These are phyloP conservation scores for Myotis planiceps DNA, from an alignment of 2,797 vertebrate genomes.

Conservation along the genomic window DNA sequence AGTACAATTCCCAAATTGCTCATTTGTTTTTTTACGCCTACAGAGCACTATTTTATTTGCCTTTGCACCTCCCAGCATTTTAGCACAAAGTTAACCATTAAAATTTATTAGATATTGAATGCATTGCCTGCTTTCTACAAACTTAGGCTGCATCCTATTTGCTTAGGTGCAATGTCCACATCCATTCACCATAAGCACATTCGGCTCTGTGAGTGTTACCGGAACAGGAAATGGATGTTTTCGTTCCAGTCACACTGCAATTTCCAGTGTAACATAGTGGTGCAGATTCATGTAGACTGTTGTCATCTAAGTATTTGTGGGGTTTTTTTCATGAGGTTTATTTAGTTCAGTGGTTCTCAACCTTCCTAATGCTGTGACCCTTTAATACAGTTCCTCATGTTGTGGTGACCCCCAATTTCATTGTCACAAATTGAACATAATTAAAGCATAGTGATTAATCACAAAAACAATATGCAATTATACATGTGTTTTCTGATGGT, in stretches of 20 bases:
- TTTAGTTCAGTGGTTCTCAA: neutral
- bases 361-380: too few relatives aligned
- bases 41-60: constrained; percentile 63
- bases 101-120: constrained; percentile 56
- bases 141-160: constrained; percentile 43
- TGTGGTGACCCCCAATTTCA: too few relatives aligned
- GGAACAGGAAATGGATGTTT: neutral
- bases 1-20: constrained; percentile 78
- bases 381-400: too few relatives aligned
- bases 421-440: too few relatives aligned
- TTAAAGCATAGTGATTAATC: too few relatives aligned
- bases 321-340: neutral
- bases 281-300: neutral
- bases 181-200: neutral
- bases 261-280: neutral
- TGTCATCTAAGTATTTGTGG: neutral
- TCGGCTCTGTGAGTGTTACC: neutral
- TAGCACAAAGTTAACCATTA: constrained; percentile 61
- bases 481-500: too few relatives aligned
- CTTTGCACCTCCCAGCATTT: constrained; percentile 66
- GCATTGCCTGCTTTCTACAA: constrained; percentile 31
- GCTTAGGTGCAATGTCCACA: neutral
- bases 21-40: constrained; percentile 55
- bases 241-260: neutral
- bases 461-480: too few relatives aligned